Evolutionary conservation across 2,888 invertebrate genomes (phyloP).

Genomic region (Conops quadrifasciatus): DNA sequence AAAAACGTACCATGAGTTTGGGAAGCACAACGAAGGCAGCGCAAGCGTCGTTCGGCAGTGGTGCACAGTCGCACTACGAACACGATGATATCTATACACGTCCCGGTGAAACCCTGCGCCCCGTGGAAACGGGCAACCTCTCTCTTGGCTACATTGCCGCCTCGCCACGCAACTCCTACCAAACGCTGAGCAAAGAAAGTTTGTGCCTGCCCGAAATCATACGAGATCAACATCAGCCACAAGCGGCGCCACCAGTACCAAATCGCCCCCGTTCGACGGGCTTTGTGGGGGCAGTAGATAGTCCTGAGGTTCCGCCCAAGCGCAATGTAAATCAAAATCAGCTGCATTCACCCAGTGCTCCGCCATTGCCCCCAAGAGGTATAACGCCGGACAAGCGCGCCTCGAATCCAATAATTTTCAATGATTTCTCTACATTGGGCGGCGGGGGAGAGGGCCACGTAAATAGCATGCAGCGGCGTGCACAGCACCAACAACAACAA

Average conservation of each 20-base stretch:
- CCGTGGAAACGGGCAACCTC: slow-evolving; percentile 52
- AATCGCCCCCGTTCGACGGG: slow-evolving; percentile 51
- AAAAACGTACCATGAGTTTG: slow-evolving; percentile 69
- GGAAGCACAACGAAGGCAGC: slow-evolving; percentile 39
- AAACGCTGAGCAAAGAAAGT: slow-evolving; percentile 60
- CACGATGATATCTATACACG: slow-evolving; percentile 80
- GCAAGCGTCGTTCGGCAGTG: slow-evolving; percentile 31
- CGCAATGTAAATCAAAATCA: slow-evolving; percentile 58
- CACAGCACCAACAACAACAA: slow-evolving; percentile 51
- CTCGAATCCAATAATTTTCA: slow-evolving; percentile 63
- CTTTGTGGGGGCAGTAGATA: slow-evolving; percentile 64
- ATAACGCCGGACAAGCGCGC: slow-evolving; percentile 67
- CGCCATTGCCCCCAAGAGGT: slow-evolving; percentile 82
- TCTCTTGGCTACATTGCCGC: slow-evolving; percentile 34
- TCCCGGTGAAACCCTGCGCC: slow-evolving; percentile 66
- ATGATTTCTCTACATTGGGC: slow-evolving; percentile 54
- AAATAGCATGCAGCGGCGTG: slow-evolving; percentile 47
- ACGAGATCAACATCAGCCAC: slow-evolving; percentile 34
- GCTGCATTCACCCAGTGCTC: slow-evolving; percentile 69
- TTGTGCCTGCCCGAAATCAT: slow-evolving; percentile 44
- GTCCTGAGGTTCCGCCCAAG: slow-evolving; percentile 67
- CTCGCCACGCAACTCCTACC: slow-evolving; percentile 55
- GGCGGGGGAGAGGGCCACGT: slow-evolving; percentile 40
- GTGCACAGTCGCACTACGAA: slow-evolving; percentile 64
- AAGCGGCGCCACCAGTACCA: slow-evolving; percentile 42